Evolutionary conservation across 2,113 vertebrate species (phyloP), one percentile per base, ranked within the genome.

Genomic region (Saguinus imperator): DNA sequence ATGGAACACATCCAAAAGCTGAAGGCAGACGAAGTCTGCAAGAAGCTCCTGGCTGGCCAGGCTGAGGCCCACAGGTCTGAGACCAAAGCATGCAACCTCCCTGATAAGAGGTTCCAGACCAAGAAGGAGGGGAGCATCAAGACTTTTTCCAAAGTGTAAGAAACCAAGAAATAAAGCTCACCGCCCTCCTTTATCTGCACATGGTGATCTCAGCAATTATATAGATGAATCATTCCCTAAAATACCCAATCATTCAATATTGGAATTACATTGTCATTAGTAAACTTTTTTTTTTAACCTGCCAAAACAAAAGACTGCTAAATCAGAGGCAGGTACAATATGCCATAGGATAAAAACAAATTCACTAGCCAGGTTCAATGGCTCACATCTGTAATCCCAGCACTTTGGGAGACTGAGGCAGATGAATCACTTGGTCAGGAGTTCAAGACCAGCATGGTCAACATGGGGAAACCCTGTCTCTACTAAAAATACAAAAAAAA

Each of bases 221-320:
- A 37, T 14, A 68, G 68, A 37, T 52, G 16, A 35, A 1, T 61
- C 35, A 43, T 61, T 48, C 40, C 72, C 35, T 40, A 72, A 87
- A 61, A 85, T 20, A 40, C n/a, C 40, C 45, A 58, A 18, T 82
- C 12, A 70, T 72, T 48, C 61, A 79, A 70, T 35, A 91, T 10
- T 32, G 25, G 23, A 57, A 72, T 37, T 45, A 68, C 55, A 58
- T 2, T 89, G 35, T 37, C 32, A 27, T 72, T 48, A 85, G 16
- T 21, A 66, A 73, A 73, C 14, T 27, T 29, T 61, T 29, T 61
- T 43, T 55, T 81, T 70, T 81, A 58, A 25, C 70, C 40, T 48
- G 21, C 27, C 58, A 45, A 66, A 83, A 91, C 23, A 91, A 73
- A 75, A 94, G 89, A 83, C 43, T 81, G 27, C 21, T 84, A 96